Evolutionary conservation across 2,113 vertebrate genomes (phyloP).

Genomic region (Lagopus leucura): DNA sequence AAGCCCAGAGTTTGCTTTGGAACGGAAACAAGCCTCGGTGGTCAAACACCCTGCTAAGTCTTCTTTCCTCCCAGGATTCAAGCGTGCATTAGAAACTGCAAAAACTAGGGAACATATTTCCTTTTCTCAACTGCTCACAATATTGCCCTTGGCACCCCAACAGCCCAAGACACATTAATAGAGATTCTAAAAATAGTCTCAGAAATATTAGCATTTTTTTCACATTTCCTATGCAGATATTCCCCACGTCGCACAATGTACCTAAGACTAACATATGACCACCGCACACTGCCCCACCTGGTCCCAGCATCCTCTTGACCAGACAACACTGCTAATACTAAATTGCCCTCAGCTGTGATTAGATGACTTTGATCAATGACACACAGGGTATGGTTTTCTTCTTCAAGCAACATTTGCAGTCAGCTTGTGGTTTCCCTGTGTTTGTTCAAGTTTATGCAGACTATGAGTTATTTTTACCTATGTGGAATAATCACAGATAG

Average conservation of each 20-base stretch:
- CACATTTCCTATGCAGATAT: background rate
- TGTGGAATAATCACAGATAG: slow-evolving; percentile 25
- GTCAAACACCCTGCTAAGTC: slow-evolving; percentile 4
- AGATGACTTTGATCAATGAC: background rate
- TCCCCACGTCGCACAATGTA: background rate
- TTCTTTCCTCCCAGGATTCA: slow-evolving; percentile 44
- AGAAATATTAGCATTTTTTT: background rate
- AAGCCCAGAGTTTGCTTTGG: slow-evolving; percentile 57
- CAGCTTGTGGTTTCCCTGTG: background rate
- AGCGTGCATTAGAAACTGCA: slow-evolving; percentile 11
- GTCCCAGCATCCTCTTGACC: background rate
- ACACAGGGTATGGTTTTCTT: background rate
- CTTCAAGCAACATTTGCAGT: background rate
- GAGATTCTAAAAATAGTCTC: slow-evolving; percentile 16
- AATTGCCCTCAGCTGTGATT: background rate
- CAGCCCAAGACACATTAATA: background rate
- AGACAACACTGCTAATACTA: background rate
- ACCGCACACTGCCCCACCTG: rapidly evolving
- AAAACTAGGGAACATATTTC: slow-evolving; percentile 22
- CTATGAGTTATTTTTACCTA: slow-evolving; percentile 22
- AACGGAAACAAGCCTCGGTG: slow-evolving; percentile 29
- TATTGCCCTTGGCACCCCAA: slow-evolving; percentile 41
- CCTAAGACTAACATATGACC: background rate
- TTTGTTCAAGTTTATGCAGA: background rate
- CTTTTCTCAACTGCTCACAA: slow-evolving; percentile 18